Evolutionary conservation across 2,113 vertebrate genomes (phyloP).

Genomic region (Anhinga anhinga): DNA sequence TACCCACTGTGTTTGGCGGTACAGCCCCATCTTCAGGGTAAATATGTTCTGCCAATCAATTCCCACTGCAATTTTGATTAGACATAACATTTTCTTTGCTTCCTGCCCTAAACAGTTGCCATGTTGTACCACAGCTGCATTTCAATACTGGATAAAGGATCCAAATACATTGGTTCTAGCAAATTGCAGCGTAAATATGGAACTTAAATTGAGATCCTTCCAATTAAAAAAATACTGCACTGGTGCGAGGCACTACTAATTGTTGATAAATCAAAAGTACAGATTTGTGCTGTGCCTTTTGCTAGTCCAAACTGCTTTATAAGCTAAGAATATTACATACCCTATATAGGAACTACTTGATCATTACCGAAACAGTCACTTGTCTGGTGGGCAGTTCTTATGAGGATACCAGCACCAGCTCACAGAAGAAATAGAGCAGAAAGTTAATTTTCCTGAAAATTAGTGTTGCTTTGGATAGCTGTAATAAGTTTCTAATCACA

Average conservation of each 20-base stretch:
- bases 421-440: constrained; percentile 11
- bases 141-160: neutral
- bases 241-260: neutral
- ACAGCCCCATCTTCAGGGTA: constrained; percentile 27
- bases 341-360: neutral
- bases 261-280: neutral
- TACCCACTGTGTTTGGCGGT: neutral
- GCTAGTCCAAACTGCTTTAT: neutral
- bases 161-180: neutral
- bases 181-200: neutral
- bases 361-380: neutral
- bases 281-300: neutral
- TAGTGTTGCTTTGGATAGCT: neutral
- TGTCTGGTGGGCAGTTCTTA: neutral
- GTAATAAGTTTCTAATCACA: neutral
- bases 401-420: neutral
- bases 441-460: constrained; percentile 45
- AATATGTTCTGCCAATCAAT: constrained; percentile 31
- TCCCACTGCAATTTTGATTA: constrained; percentile 12
- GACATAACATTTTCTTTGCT: constrained; percentile 9
- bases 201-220: neutral
- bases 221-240: neutral
- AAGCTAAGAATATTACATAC: neutral
- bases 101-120: constrained; percentile 1
- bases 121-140: neutral